Percentiles rank a stretch among this genome's conserved stretches.
These are phyloP conservation scores for Drosophila truncata DNA, from an alignment of 1,140 invertebrate species.

Conservation along the genomic window DNA sequence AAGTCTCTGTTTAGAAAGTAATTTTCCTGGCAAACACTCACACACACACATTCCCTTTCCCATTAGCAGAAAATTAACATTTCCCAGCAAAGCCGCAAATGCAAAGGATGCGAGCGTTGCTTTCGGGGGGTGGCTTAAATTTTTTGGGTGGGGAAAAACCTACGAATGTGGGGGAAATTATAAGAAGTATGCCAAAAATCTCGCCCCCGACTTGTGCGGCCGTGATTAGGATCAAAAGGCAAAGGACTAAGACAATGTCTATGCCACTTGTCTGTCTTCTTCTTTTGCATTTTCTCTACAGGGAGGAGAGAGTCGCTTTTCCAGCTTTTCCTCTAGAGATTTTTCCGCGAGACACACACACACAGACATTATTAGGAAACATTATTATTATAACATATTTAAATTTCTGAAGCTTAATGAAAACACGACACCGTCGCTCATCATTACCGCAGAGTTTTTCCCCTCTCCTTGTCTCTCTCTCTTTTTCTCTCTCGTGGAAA, in stretches of 20 bases:
- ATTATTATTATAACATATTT: constrained; percentile 77
- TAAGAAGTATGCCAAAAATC: constrained; percentile 54
- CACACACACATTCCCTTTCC: constrained; percentile 19
- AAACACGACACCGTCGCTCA: constrained; percentile 81
- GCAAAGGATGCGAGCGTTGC: constrained; percentile 21
- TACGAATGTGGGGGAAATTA: constrained; percentile 20
- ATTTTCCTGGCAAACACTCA: constrained; percentile 28
- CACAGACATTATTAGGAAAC: constrained; percentile 55
- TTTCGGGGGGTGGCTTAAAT: neutral
- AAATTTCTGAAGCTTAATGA: constrained; percentile 71
- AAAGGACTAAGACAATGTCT: constrained; percentile 44
- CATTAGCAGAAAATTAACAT: constrained; percentile 47
- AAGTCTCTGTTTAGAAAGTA: constrained; percentile 38
- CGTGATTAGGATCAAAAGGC: constrained; percentile 53
- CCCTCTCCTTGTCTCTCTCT: neutral
- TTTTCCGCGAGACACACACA: constrained; percentile 44
- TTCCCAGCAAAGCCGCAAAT: constrained; percentile 49
- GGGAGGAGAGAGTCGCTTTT: too few relatives aligned
- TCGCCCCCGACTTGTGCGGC: constrained; percentile 36
- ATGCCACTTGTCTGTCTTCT: constrained; percentile 33
- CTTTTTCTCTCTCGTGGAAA: constrained; percentile 1
- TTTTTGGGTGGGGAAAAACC: neutral
- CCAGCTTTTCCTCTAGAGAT: constrained; percentile 24
- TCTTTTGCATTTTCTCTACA: constrained; percentile 23
- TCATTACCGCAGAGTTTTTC: constrained; percentile 61